Evolutionary conservation across 2,888 invertebrate genomes (phyloP).

Genomic region (Eurytoma californica): DNA sequence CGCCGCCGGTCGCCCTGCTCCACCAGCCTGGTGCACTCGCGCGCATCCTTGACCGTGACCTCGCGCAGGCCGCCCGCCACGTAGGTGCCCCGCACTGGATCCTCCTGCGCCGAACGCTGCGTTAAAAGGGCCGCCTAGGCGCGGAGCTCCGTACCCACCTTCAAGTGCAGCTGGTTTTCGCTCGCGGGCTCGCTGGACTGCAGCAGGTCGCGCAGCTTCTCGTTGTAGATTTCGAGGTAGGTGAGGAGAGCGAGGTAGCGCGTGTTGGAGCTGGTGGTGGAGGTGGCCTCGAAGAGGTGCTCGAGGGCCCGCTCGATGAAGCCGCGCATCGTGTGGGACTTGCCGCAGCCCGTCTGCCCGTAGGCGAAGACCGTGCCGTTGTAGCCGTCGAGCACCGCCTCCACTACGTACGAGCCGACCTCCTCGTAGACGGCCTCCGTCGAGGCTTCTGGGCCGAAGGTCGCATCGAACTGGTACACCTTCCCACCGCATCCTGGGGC

Average conservation of each 20-base stretch:
- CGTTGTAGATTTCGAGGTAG: slow-evolving; percentile 90
- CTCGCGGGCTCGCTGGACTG: slow-evolving; percentile 76
- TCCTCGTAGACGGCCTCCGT: slow-evolving; percentile 93
- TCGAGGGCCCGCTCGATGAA: slow-evolving; percentile 89
- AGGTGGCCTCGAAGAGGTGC: slow-evolving; percentile 91
- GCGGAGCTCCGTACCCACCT: slow-evolving; percentile 75
- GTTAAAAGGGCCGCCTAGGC: no score
- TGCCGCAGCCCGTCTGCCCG: slow-evolving; percentile 94
- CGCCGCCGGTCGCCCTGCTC: slow-evolving; percentile 87
- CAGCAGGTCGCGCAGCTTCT: slow-evolving; percentile 84
- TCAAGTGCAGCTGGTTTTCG: slow-evolving; percentile 78
- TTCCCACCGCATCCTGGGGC: slow-evolving; percentile 61
- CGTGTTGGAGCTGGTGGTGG: slow-evolving; percentile 80
- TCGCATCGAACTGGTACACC: slow-evolving; percentile 83
- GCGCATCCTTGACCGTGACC: slow-evolving; percentile 82
- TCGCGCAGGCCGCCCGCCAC: slow-evolving; percentile 77
- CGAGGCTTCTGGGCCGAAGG: slow-evolving; percentile 85
- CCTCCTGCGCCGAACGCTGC: slow-evolving; percentile 51
- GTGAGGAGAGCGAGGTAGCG: slow-evolving; percentile 84
- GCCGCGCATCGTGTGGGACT: slow-evolving; percentile 88
- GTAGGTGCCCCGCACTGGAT: slow-evolving; percentile 80
- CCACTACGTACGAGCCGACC: slow-evolving; percentile 77
- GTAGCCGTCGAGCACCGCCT: slow-evolving; percentile 92
- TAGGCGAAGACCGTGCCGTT: slow-evolving; percentile 96
- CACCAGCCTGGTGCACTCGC: slow-evolving; percentile 86